Conservation (phyloP, 2,113 vertebrate species). For the Hyla sarda region DNA sequence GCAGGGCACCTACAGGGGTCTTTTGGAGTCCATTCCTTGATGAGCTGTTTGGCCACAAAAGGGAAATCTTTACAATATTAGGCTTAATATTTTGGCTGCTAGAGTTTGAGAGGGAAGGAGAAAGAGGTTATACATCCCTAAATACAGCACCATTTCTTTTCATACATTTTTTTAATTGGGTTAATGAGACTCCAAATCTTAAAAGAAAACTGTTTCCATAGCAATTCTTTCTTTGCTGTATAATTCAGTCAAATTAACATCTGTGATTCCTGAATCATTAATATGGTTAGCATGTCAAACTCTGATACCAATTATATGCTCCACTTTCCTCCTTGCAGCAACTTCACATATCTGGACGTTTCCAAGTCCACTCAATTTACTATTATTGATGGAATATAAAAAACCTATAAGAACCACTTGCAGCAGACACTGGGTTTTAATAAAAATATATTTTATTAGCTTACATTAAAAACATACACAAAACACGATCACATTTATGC, state of each 20-base stretch:
- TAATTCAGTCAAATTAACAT: slow-evolving; percentile 45
- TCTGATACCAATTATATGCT: slow-evolving; percentile 10
- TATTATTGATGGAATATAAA: no score
- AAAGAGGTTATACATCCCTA: not conserved
- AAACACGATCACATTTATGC: no score
- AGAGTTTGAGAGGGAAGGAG: not conserved
- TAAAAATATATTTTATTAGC: no score
- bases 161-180: slow-evolving; percentile 32
- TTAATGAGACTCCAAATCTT: not conserved
- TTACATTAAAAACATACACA: no score
- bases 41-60: no score
- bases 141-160: not conserved
- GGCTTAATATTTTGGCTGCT: not conserved
- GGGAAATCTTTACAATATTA: no score
- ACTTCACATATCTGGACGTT: not conserved
- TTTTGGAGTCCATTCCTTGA: no score
- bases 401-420: no score
- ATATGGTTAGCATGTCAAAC: slow-evolving; percentile 36
- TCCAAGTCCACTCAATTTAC: not conserved
- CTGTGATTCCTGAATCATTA: slow-evolving; percentile 44
- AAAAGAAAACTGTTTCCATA: slow-evolving; percentile 33
- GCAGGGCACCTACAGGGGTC: no score
- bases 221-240: slow-evolving; percentile 30
- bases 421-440: no score
- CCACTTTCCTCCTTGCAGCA: not conserved